Conservation (phyloP, 2,888 invertebrate species). For the Aricia artaxerxes region DNA sequence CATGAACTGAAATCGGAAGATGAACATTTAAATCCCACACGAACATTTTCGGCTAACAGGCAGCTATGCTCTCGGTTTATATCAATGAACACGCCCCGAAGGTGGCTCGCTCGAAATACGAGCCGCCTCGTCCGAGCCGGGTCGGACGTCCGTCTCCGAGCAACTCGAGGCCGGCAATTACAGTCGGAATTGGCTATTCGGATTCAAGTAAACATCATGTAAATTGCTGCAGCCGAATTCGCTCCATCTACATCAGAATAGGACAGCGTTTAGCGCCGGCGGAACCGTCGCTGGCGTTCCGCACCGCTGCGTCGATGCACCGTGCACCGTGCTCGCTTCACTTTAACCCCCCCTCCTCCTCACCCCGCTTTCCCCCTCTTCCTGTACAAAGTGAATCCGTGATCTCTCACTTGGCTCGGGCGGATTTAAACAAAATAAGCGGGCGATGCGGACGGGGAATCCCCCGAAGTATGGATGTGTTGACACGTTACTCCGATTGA, state of each 20-base stretch:
- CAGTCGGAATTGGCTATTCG: conserved; percentile 25
- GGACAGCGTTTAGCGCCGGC: background rate
- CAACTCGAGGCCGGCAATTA: background rate
- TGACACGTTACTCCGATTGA: conserved; percentile 1
- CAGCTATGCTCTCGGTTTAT: background rate
- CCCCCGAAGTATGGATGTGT: background rate
- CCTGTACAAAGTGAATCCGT: conserved; percentile 35
- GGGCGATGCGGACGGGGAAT: background rate
- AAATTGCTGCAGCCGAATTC: conserved; percentile 16
- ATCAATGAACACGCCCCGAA: background rate
- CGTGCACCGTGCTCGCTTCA: background rate
- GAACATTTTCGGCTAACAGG: background rate
- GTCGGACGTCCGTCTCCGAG: background rate
- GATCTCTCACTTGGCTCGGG: conserved; percentile 31
- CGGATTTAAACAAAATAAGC: conserved; percentile 32
- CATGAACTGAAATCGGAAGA: background rate
- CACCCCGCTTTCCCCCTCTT: background rate
- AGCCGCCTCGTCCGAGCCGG: background rate
- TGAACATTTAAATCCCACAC: background rate
- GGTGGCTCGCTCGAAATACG: conserved; percentile 4
- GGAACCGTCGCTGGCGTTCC: conserved; percentile 19
- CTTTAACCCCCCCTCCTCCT: background rate
- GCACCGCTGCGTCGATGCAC: conserved; percentile 5
- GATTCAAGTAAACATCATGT: conserved; percentile 28
- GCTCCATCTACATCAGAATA: conserved; percentile 27